Conservation (phyloP, 2,797 vertebrate genomes). For the Neosalanx taihuensis region DNA sequence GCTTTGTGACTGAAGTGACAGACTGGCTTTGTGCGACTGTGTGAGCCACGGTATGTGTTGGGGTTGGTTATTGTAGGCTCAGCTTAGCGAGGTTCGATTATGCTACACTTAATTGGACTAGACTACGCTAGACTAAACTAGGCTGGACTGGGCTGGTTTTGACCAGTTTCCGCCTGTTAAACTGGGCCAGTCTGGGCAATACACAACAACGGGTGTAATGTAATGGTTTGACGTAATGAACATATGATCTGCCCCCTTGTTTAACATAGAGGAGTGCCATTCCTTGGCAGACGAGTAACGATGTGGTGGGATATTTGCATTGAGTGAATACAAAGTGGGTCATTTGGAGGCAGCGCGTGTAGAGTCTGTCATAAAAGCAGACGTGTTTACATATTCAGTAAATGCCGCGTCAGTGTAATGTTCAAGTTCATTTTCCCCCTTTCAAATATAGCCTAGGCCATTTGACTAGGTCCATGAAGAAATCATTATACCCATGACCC, state of each 20-base stretch:
- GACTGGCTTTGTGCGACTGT: neutral
- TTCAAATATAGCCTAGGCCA: slow-evolving; percentile 57
- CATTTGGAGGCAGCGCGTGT: slow-evolving; percentile 66
- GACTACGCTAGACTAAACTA: slow-evolving; percentile 16
- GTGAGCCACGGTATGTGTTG: neutral
- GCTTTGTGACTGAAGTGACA: slow-evolving; percentile 41
- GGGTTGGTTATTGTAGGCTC: neutral
- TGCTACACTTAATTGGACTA: neutral
- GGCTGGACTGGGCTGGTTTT: neutral
- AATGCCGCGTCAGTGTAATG: slow-evolving; percentile 65
- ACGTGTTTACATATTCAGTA: slow-evolving; percentile 69
- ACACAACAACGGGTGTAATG: slow-evolving; percentile 31
- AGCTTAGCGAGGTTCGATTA: neutral
- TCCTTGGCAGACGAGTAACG: slow-evolving; percentile 60
- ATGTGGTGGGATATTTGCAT: slow-evolving; percentile 65
- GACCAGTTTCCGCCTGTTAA: neutral
- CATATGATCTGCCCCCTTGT: slow-evolving; percentile 60
- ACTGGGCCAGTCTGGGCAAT: neutral
- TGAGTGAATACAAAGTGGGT: slow-evolving; percentile 74
- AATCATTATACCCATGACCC: slow-evolving; percentile 74
- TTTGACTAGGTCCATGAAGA: slow-evolving; percentile 72
- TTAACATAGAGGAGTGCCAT: slow-evolving; percentile 58
- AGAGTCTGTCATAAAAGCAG: slow-evolving; percentile 58
- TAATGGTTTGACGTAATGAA: slow-evolving; percentile 52
- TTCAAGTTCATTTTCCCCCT: slow-evolving; percentile 55